Percentiles rank a stretch among this genome's conserved stretches.
phyloP scores from a whole-genome alignment of 2,888 invertebrate genomes.

The Oscheius sp. region DNA sequence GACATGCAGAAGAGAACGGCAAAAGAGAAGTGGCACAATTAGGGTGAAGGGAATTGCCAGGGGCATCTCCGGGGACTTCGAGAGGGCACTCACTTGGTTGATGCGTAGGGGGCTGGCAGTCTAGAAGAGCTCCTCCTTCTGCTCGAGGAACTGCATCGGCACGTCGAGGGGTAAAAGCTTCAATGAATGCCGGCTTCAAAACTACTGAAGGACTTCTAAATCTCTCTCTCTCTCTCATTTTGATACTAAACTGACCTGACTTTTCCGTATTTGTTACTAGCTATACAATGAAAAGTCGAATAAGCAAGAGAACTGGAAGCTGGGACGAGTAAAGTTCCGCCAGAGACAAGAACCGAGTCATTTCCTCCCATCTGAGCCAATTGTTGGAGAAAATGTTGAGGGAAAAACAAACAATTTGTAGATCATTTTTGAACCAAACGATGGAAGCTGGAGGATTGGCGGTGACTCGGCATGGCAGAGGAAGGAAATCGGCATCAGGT shows the following conservation, averaged over 20 bases:
- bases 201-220: conserved; percentile 40
- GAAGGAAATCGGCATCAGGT: conserved; percentile 45
- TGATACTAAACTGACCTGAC: conserved; percentile 29
- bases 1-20: background rate
- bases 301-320: conserved; percentile 45
- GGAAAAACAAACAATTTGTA: conserved; percentile 45
- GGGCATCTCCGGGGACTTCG: conserved; percentile 11
- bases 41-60: conserved; percentile 12
- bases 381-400: too few species aligned
- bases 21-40: conserved; percentile 16
- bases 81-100: conserved; percentile 61
- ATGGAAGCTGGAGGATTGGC: conserved; percentile 45
- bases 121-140: conserved; percentile 59
- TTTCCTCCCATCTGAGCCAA: conserved; percentile 31
- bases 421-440: conserved; percentile 52
- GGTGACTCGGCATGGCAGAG: conserved; percentile 45
- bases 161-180: conserved; percentile 40
- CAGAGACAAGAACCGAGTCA: conserved; percentile 48
- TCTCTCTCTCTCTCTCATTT: background rate
- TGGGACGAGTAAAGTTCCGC: conserved; percentile 52
- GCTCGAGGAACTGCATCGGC: conserved; percentile 62
- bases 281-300: conserved; percentile 54
- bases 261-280: conserved; percentile 42
- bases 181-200: conserved; percentile 50
- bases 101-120: conserved; percentile 64